Evolutionary conservation across 2,797 vertebrate species (phyloP).

Genomic region (Anguilla obscura): DNA sequence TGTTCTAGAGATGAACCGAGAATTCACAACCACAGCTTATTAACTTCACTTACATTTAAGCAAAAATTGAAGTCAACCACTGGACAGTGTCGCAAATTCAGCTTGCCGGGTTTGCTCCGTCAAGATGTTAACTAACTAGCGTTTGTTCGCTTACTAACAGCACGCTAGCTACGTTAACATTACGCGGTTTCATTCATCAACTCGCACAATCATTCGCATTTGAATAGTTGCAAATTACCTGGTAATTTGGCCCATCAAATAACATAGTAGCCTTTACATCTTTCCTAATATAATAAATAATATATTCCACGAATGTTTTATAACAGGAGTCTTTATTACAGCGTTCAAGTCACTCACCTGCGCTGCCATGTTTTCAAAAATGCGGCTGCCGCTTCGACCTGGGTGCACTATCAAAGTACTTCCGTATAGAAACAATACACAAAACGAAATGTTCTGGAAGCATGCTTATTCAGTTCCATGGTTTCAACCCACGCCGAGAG

Average conservation of each 20-base stretch:
- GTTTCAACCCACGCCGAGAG: too few relatives aligned
- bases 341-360: constrained; percentile 42
- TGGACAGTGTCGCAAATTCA: background rate
- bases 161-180: constrained; percentile 19
- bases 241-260: background rate
- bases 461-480: background rate
- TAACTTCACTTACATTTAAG: background rate
- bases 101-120: background rate
- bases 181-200: constrained; percentile 20
- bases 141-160: background rate
- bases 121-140: background rate
- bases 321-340: background rate
- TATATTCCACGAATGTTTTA: background rate
- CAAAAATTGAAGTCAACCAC: background rate
- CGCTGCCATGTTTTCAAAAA: constrained; percentile 52
- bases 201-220: background rate
- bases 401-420: constrained; percentile 32
- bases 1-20: background rate
- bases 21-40: background rate
- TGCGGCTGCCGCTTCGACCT: constrained; percentile 40
- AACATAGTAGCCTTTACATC: background rate
- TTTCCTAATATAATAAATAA: background rate
- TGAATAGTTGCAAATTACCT: background rate
- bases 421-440: constrained; percentile 40
- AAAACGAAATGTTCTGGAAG: background rate